Evolutionary conservation across 2,888 invertebrate species (phyloP), one percentile per base, ranked within the genome.

Genomic region (Spisula subtruncata): DNA sequence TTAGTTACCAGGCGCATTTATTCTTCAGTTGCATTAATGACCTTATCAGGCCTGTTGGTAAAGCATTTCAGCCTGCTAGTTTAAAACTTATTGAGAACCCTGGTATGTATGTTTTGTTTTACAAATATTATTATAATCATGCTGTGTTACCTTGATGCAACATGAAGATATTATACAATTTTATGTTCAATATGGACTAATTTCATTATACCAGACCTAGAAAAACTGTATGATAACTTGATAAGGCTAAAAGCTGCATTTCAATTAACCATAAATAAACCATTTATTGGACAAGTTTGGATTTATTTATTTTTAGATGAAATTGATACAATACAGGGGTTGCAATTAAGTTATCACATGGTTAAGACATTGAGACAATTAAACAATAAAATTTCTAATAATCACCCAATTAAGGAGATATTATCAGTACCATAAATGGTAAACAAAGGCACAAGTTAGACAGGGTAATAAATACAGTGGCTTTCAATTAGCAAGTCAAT

Each of bases 321-420:
- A 66, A 25, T 6, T 66, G 60, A 66, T 66, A 25, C 60, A 12
- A n/a, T 83, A 54, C 32, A 54, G 25, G 25, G 51, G 51, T 60
- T 60, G 83, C 83, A 20, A 83, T 83, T 51, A 83, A 54, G 32
- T 83, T 35, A 54, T 54, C 41, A 80, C 41, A 80, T 46, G 60
- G 60, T 66, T 2, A 66, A 66, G 60, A 66, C 60, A 66, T 66
- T 2, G 25, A 66, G 60, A 66, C 60, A 66, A 66, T 66, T 66
- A 66, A 66, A 54, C 35, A 85, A 71, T 83, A 83, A 83, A 83
- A 83, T 20, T 41, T 79, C 54, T 86, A 66, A 25, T 48, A 60
- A 86, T 81, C n/a, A 82, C 60, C n/a, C 81, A 29, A 86, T 71
- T 82, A 86, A 82, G 29, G 41, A 71, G 81, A 81, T 81, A 46